Percentiles rank a stretch among this genome's conserved stretches.
phyloP scores from a whole-genome alignment of 2,113 vertebrate genomes.

The Synchiropus splendidus region DNA sequence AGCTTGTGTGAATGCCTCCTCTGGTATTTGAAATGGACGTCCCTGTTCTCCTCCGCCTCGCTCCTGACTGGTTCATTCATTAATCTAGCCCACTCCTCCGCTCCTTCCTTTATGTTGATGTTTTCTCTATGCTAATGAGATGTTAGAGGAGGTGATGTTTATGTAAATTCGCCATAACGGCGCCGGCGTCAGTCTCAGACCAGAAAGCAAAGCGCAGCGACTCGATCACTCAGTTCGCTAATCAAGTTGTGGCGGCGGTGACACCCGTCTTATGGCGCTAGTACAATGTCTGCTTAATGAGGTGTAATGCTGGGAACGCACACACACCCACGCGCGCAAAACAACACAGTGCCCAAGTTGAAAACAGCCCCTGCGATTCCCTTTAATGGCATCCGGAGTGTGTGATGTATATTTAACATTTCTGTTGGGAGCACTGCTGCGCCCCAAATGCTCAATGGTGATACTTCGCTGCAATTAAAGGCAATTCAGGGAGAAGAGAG shows the following conservation, averaged over 20 bases:
- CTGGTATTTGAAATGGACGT: constrained; percentile 4
- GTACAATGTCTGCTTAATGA: constrained; percentile 45
- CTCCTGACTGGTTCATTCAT: constrained; percentile 8
- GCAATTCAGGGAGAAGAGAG: not conserved
- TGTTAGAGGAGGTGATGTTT: constrained; percentile 39
- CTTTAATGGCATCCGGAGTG: constrained; percentile 3
- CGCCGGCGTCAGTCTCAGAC: constrained; percentile 14
- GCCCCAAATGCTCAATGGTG: not conserved
- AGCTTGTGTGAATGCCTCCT: constrained; percentile 20
- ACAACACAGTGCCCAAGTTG: constrained; percentile 1
- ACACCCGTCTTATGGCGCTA: constrained; percentile 29
- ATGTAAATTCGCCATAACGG: constrained; percentile 44
- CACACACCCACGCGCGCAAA: constrained; percentile 4
- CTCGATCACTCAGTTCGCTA: constrained; percentile 32
- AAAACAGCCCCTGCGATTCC: constrained; percentile 2
- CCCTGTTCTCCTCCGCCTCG: not conserved
- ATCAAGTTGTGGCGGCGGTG: constrained; percentile 6
- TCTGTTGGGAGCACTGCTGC: constrained; percentile 3
- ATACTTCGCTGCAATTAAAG: not conserved
- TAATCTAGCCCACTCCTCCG: constrained; percentile 19
- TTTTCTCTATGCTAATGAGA: constrained; percentile 47
- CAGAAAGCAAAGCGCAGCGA: constrained; percentile 22
- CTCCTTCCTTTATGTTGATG: constrained; percentile 21
- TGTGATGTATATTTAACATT: constrained; percentile 19
- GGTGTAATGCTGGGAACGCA: constrained; percentile 18